Base-by-base conservation (phyloP, 2,888 invertebrate genomes). In the Mythimna ferrago region DNA sequence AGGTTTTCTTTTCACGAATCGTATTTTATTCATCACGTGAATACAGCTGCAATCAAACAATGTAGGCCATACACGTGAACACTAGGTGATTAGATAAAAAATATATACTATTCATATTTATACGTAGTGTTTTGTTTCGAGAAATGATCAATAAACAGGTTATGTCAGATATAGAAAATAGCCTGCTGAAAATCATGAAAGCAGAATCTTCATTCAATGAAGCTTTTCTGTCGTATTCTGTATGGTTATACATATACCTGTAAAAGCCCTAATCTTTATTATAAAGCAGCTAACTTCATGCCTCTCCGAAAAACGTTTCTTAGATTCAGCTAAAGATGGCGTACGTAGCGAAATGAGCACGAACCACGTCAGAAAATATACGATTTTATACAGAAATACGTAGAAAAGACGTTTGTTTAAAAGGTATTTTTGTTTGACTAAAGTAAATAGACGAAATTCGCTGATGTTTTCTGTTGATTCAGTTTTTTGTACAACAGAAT, bases 311-410 rank as follows among this genome's bases (percentile, higher is more conserved):
- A 86, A 81, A 79, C 66, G 77, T 77, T 81, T 79, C 77, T 73
- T 73, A 82, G 66, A 72, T 82, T 78, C 62, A 58, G 48, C 72
- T 71, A 80, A 84, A 85, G 85, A 85, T 85, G 85, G 85, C 85
- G 85, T 71, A 67, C 77, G 58, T 26, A 68, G 65, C 54, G 66
- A 81, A 81, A 80, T 66, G 67, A 71, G 58, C 51, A 62, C 60
- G 63, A 41, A 11, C 69, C 57, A 62, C 53, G 21, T 48, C 74
- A 38, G 71, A 66, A 77, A 69, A 64, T 68, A 48, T 51, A 56
- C 53, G n/a, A 3, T 69, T 75, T 56, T 69, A 35, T 14, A 51
- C 41, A 62, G 38, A 69, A 66, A 71, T 68, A 21, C 35, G 48
- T 48, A n/a, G 26, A 41, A 32, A 54, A 51, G 7, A 6, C 6